A percentile compares a stretch with the other conserved stretches of the same genome.
Evolutionary conservation across 2,113 vertebrate species (phyloP).

Genomic region (Tretioscincus oriximinensis): DNA sequence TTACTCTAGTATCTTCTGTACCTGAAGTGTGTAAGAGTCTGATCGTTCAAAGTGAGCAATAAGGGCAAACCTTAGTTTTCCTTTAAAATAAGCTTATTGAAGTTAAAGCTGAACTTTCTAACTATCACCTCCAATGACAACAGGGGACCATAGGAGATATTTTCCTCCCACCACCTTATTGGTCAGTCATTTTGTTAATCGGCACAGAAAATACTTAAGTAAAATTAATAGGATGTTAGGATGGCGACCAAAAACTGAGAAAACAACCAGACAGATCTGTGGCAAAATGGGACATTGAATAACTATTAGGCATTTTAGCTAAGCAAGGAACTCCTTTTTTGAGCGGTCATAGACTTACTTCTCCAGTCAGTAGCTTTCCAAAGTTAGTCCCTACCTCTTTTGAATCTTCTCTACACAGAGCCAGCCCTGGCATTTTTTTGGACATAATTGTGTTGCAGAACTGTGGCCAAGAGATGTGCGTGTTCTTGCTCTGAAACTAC

Average conservation of each 20-base stretch:
- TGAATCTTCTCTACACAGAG: slow-evolving; percentile 25
- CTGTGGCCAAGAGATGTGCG: slow-evolving; percentile 15
- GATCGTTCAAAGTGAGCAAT: no score
- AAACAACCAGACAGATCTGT: not conserved
- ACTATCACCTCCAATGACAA: no score
- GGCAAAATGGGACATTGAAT: not conserved
- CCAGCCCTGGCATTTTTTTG: slow-evolving; percentile 30
- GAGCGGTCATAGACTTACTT: slow-evolving; percentile 18
- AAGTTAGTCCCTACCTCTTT: slow-evolving; percentile 27
- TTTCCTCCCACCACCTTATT: not conserved
- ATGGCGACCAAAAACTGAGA: not conserved
- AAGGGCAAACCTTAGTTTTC: no score
- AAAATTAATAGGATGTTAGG: not conserved
- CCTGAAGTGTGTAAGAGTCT: not conserved
- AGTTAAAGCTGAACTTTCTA: no score
- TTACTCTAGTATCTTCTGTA: not conserved
- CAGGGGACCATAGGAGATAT: not conserved
- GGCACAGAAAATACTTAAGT: not conserved
- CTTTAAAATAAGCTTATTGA: no score
- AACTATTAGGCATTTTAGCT: not conserved
- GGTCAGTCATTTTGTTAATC: not conserved
- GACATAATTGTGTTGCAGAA: slow-evolving; percentile 26
- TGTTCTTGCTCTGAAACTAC: slow-evolving; percentile 18
- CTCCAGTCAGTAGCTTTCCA: slow-evolving; percentile 20
- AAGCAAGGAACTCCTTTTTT: not conserved